Conservation (phyloP, 2,113 vertebrate genomes). For the Manacus vitellinus region DNA sequence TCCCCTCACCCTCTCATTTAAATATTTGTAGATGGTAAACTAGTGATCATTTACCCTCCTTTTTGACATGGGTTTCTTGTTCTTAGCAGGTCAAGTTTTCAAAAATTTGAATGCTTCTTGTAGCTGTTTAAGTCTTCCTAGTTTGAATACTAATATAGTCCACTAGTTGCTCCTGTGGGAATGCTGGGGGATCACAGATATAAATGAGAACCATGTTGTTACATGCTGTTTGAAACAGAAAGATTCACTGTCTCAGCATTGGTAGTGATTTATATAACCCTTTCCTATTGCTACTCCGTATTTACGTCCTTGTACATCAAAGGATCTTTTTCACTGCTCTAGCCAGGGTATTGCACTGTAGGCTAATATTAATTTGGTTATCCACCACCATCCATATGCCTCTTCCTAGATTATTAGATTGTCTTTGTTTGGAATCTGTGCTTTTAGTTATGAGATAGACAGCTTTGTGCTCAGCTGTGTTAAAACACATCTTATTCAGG, state of each 20-base stretch:
- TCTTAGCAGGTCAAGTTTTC: not conserved
- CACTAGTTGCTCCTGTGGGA: not conserved
- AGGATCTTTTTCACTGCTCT: not conserved
- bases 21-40: not conserved
- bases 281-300: not conserved
- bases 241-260: not conserved
- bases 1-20: not conserved
- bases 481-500: constrained; percentile 56
- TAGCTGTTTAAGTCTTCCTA: not conserved
- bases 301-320: not conserved
- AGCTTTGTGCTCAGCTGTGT: constrained; percentile 46
- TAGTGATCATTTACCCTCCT: not conserved
- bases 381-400: not conserved
- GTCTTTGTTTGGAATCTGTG: constrained; percentile 32
- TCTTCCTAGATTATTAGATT: not conserved
- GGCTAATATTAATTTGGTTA: constrained; percentile 42
- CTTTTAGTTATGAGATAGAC: constrained; percentile 36
- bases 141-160: not conserved
- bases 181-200: not conserved
- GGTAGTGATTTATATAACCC: not conserved
- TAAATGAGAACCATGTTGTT: not conserved
- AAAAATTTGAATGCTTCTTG: not conserved
- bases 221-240: not conserved
- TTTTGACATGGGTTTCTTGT: not conserved
- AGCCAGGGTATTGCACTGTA: not conserved